A percentile compares a stretch with the other conserved stretches of the same genome.
Conservation (phyloP, 2,888 invertebrate genomes). For the Pandemis corylana region DNA sequence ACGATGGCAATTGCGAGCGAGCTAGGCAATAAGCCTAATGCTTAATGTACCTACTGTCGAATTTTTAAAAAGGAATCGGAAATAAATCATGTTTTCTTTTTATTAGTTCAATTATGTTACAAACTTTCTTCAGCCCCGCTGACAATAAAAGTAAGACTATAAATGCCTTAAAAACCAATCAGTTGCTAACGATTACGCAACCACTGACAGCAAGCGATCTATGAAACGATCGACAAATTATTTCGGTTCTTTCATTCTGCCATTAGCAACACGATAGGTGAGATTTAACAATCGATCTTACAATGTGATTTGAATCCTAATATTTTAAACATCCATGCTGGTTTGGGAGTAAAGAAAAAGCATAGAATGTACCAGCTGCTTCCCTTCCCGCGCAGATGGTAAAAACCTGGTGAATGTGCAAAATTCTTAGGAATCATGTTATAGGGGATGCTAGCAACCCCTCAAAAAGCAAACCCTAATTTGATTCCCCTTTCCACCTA, state of each 20-base stretch:
- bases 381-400: too few species aligned
- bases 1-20: too few species aligned
- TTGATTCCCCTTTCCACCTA: too few species aligned
- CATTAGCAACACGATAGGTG: constrained; percentile 18
- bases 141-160: constrained; percentile 30
- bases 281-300: neutral
- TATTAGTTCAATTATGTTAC: constrained; percentile 1
- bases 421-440: too few species aligned
- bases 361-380: too few species aligned
- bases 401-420: too few species aligned
- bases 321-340: too few species aligned
- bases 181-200: constrained; percentile 15
- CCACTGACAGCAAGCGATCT: constrained; percentile 15
- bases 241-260: neutral
- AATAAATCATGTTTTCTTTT: neutral
- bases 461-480: too few species aligned
- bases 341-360: too few species aligned
- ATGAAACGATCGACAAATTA: neutral
- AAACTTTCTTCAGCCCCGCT: constrained; percentile 27
- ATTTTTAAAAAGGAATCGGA: neutral
- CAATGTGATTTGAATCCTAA: neutral
- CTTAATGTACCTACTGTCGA: too few species aligned
- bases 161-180: constrained; percentile 14
- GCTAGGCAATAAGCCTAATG: too few species aligned
- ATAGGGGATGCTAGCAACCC: too few species aligned